Percentiles rank a stretch among this genome's conserved stretches.
Evolutionary conservation across 2,113 vertebrate genomes (phyloP).

Genomic region (Oreocharis arfaki): DNA sequence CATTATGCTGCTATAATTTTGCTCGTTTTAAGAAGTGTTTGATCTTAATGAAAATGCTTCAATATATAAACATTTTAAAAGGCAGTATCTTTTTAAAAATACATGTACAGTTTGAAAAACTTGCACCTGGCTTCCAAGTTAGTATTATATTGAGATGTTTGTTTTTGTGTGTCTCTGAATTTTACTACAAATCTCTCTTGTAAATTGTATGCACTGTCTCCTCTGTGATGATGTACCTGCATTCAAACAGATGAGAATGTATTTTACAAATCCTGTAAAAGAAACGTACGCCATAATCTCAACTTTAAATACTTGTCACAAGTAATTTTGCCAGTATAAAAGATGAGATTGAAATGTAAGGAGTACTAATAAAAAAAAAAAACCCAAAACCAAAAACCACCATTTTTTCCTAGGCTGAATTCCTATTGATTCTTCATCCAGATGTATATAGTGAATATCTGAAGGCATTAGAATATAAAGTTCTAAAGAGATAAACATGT

Average conservation of each 20-base stretch:
- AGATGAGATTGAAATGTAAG: background rate
- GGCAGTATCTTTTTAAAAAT: slow-evolving; percentile 36
- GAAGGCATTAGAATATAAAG: background rate
- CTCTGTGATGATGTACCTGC: background rate
- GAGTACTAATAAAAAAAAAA: background rate
- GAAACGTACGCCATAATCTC: background rate
- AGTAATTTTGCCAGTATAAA: background rate
- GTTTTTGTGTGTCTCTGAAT: background rate
- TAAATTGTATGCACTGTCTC: slow-evolving; percentile 8
- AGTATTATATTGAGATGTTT: background rate
- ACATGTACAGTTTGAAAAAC: slow-evolving; percentile 35
- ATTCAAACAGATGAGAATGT: slow-evolving; percentile 33
- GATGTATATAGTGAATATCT: background rate
- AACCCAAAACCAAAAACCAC: fast-evolving
- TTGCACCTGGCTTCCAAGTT: background rate
- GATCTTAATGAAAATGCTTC: slow-evolving; percentile 31
- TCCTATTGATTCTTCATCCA: background rate
- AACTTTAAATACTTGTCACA: background rate
- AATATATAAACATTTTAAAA: slow-evolving; percentile 43
- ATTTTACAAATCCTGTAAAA: slow-evolving; percentile 1
- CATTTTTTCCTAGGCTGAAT: background rate
- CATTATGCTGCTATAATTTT: slow-evolving; percentile 48
- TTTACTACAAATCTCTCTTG: background rate
- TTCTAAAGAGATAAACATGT: background rate
- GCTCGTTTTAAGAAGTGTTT: background rate